Percentiles rank a stretch among this genome's conserved stretches.
Evolutionary conservation across 2,888 invertebrate genomes (phyloP).

Genomic region (Zygothrica quintamaculata): DNA sequence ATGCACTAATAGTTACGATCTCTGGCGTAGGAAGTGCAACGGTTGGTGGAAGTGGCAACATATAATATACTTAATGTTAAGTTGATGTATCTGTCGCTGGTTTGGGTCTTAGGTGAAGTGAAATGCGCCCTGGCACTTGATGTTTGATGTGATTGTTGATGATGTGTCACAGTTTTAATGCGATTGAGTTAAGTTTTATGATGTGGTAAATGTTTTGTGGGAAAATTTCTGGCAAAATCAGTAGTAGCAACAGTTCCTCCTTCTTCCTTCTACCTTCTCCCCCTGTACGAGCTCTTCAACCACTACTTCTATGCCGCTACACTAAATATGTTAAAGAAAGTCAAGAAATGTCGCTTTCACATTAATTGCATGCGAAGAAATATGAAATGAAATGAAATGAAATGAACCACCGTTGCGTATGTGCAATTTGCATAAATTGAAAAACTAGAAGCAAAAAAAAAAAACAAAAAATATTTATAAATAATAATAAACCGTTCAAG

Average conservation of each 20-base stretch:
- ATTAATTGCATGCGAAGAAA: slow-evolving; percentile 64
- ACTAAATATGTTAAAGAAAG: slow-evolving; percentile 55
- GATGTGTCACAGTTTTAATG: slow-evolving; percentile 80
- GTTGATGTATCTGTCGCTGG: slow-evolving; percentile 16
- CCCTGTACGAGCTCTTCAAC: not conserved
- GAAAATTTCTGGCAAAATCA: slow-evolving; percentile 47
- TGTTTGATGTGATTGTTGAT: slow-evolving; percentile 66
- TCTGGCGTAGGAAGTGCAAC: slow-evolving; percentile 67
- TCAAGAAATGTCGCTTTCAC: slow-evolving; percentile 74
- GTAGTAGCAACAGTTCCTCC: no score
- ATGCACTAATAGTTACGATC: slow-evolving; percentile 64
- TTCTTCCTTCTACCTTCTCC: not conserved
- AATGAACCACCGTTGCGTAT: slow-evolving; percentile 45
- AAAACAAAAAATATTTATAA: not conserved
- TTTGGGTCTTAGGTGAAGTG: slow-evolving; percentile 49
- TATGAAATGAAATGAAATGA: slow-evolving; percentile 41
- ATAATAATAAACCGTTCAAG: slow-evolving; percentile 10
- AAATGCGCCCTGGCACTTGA: slow-evolving; percentile 71
- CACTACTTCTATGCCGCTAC: not conserved
- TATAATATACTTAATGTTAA: slow-evolving; percentile 28
- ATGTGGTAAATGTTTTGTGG: slow-evolving; percentile 74
- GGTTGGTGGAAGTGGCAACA: slow-evolving; percentile 36
- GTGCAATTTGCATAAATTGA: slow-evolving; percentile 63
- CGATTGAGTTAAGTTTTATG: slow-evolving; percentile 76
- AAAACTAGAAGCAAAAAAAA: slow-evolving; percentile 12